Conservation (phyloP, 2,888 invertebrate genomes). For the Celastrina argiolus region DNA sequence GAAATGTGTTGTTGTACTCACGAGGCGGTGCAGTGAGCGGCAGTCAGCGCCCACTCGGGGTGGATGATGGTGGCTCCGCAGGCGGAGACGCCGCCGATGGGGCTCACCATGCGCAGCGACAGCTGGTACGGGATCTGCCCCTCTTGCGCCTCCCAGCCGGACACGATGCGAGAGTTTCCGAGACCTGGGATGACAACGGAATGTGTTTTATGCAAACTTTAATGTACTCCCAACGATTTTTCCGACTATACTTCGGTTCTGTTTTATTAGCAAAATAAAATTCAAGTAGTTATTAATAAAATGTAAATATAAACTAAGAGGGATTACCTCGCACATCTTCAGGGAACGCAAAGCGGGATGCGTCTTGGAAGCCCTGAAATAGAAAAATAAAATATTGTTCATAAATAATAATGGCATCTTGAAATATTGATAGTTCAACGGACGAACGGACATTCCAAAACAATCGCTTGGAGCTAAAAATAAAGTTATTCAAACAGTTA, state of each 20-base stretch:
- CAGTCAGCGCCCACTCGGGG: slow-evolving; percentile 54
- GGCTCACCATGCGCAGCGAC: slow-evolving; percentile 51
- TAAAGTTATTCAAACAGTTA: neutral
- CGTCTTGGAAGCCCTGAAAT: slow-evolving; percentile 36
- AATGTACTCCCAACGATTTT: too few species aligned
- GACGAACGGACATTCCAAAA: neutral
- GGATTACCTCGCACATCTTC: slow-evolving; percentile 32
- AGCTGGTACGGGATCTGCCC: slow-evolving; percentile 60
- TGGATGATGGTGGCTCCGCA: slow-evolving; percentile 56
- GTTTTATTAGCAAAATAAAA: too few species aligned
- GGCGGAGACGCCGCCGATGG: slow-evolving; percentile 42
- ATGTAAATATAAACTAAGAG: slow-evolving; percentile 21
- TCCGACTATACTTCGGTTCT: too few species aligned
- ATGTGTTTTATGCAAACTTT: neutral
- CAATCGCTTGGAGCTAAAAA: neutral
- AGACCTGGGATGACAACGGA: neutral
- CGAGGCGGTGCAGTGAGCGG: slow-evolving; percentile 54
- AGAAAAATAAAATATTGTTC: neutral
- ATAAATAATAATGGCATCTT: too few species aligned
- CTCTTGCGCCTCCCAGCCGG: slow-evolving; percentile 56
- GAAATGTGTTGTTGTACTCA: slow-evolving; percentile 36
- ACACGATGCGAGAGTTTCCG: slow-evolving; percentile 42
- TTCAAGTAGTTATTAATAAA: too few species aligned
- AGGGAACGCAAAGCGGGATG: slow-evolving; percentile 36
- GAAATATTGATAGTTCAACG: neutral